phyloP scores from a whole-genome alignment of 2,888 invertebrate genomes.

The Cheilosia impressa region DNA sequence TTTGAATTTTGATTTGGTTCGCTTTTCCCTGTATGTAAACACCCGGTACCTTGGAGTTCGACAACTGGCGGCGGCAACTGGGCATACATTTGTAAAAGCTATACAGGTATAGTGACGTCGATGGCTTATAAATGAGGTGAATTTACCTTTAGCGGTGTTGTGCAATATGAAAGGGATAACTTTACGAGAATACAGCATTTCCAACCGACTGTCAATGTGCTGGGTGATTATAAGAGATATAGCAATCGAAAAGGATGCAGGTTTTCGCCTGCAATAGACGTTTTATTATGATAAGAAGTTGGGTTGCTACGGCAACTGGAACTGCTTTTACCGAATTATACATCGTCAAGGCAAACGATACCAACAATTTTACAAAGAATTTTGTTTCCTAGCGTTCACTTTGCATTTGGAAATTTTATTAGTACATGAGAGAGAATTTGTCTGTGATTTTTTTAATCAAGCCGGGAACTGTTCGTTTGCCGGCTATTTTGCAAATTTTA shows the following conservation, averaged over 20 bases:
- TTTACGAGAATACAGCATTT: not conserved
- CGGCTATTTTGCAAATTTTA: too few species aligned
- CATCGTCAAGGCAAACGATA: too few species aligned
- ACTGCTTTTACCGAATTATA: too few species aligned
- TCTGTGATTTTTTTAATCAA: too few species aligned
- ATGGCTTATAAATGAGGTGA: conserved; percentile 28
- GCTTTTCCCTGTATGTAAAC: conserved; percentile 63
- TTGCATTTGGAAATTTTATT: too few species aligned
- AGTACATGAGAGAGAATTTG: too few species aligned
- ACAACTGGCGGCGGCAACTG: conserved; percentile 36
- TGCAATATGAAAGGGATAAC: conserved; percentile 54
- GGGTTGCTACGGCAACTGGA: too few species aligned
- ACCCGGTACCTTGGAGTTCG: conserved; percentile 67
- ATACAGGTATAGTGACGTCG: conserved; percentile 16
- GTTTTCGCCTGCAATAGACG: not conserved
- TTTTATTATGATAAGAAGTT: not conserved
- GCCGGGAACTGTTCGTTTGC: too few species aligned
- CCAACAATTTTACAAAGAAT: too few species aligned
- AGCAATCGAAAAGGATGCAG: not conserved
- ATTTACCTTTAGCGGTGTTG: conserved; percentile 49
- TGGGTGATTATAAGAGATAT: not conserved
- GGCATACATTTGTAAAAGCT: conserved; percentile 38
- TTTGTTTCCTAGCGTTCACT: too few species aligned
- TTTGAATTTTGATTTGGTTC: conserved; percentile 72
- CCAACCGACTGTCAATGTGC: not conserved